Evolutionary conservation across 2,888 invertebrate species (phyloP), one percentile per base, ranked within the genome.

Genomic region (Girardia tigrina): DNA sequence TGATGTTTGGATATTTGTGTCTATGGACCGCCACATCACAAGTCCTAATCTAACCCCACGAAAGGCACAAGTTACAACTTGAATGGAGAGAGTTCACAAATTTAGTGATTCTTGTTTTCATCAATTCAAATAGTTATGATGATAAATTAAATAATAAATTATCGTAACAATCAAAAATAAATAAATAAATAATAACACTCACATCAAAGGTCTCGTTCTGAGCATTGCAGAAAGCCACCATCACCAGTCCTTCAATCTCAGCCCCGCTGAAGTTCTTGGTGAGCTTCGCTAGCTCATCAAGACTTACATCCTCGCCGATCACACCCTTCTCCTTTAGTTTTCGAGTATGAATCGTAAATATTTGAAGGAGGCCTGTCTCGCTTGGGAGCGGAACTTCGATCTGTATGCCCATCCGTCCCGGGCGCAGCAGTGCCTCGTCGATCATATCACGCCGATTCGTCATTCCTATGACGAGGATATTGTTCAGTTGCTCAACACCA

Each of bases 401-500:
- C 79, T 87, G 86, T 42, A 89, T 88, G 28, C 76, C 76, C 29
- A 76, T 75, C 0, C 76, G 42, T 28, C 76, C 76, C 2, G 76
- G 73, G 16, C 76, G 73, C 28, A 76, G 85, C 74, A 98, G 86
- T 8, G 98, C 98, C 81, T 98, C 98, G 84, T 98, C 98, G 80
- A 99, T 98, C 97, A 99, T 97, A 83, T 98, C 98, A 77, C 90
- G 88, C 79, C 98, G 88, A 80, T 87, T 87, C 42, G 87, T 87
- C 86, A 87, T 87, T 75, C 86, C 98, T 84, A 98, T 99, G 71
- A 98, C 93, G 26, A 98, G 88, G 82, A 98, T 97, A 83, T 98
- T 98, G 86, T 99, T 99, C 72, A 98, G 86, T 83, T 98, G 97
- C 81, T 99, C 97, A 70, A 99, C 97, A 84, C 90, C 98, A 86